Conservation (phyloP, 2,113 vertebrate species). For the Cisticola juncidis region DNA sequence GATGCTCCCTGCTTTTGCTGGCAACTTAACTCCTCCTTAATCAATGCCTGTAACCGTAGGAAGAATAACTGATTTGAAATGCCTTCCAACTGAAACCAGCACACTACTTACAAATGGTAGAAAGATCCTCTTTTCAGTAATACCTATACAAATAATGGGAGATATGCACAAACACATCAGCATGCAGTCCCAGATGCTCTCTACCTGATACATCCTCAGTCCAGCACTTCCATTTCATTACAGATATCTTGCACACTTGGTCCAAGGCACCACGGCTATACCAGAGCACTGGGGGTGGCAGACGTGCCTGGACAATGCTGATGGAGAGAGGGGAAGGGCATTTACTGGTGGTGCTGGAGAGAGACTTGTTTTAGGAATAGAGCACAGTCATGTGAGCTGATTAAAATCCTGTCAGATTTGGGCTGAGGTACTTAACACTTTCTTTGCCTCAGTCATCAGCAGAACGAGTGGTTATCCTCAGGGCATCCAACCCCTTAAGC, state of each 20-base stretch:
- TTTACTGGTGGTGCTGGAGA: neutral
- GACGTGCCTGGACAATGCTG: neutral
- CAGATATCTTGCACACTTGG: neutral
- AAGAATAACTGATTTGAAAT: neutral
- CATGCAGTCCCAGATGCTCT: neutral
- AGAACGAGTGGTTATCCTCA: neutral
- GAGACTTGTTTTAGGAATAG: neutral
- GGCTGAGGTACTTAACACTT: neutral
- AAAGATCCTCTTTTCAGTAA: neutral
- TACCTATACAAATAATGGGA: neutral
- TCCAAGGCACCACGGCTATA: neutral
- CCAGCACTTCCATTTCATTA: neutral
- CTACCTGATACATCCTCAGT: neutral
- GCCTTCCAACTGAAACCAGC: neutral
- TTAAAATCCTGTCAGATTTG: neutral
- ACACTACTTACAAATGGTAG: neutral
- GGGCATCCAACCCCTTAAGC: neutral
- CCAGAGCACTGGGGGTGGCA: neutral
- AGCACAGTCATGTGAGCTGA: neutral
- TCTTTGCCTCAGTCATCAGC: neutral
- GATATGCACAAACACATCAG: neutral
- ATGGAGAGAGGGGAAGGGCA: neutral
- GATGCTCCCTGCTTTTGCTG: neutral
- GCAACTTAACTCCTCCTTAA: neutral
- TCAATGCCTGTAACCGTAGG: neutral